Base-by-base conservation (phyloP, 2,888 invertebrate species). In the Drosophila flavopinicola region DNA sequence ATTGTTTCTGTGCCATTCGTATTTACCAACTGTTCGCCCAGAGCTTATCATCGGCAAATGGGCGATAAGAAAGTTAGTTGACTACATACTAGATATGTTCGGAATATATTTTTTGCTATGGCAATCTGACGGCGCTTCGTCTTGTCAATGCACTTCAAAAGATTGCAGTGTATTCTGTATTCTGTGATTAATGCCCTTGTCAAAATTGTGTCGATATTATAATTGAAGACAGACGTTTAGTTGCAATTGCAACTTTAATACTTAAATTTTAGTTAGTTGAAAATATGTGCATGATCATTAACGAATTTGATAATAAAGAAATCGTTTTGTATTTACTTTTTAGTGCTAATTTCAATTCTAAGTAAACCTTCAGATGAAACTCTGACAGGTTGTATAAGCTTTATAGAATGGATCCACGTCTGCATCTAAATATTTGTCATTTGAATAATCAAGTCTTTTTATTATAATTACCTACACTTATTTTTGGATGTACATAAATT, bases 331-430 rank as follows among this genome's bases (percentile, higher is more conserved):
- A 23, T 59, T 59, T 20, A 65, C 30, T 39, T 33, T 15, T 13
- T 44, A 37, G 77, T 74, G 77, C 44, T 77, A 75, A 75, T 77
- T 77, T 45, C 20, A 27, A 11, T 49, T 51, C 57, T 60, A 73
- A 66, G 56, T 39, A 37, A 37, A 53, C 38, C 30, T 23, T 10
- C 3, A 4, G 6, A 20, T 9, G 9, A 11, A 13, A 3, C 20
- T 5, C 11, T 6, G 9, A 10, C 9, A 44, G 11, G 11, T 1
- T 30, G 2, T 30, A 3, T 30, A n/a, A n/a, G n/a, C 29, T 20
- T 11, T 7, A 38, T 20, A 20, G 2, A 20, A 3, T 20, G n/a
- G n/a, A n/a, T n/a, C n/a, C n/a, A n/a, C n/a, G n/a, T n/a, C n/a
- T n/a, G n/a, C n/a, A n/a, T n/a, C n/a, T n/a, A n/a, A n/a, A n/a